Percentiles rank a stretch among this genome's conserved stretches.
phyloP scores from a whole-genome alignment of 2,113 vertebrate genomes.

The Hyperopisus bebe region DNA sequence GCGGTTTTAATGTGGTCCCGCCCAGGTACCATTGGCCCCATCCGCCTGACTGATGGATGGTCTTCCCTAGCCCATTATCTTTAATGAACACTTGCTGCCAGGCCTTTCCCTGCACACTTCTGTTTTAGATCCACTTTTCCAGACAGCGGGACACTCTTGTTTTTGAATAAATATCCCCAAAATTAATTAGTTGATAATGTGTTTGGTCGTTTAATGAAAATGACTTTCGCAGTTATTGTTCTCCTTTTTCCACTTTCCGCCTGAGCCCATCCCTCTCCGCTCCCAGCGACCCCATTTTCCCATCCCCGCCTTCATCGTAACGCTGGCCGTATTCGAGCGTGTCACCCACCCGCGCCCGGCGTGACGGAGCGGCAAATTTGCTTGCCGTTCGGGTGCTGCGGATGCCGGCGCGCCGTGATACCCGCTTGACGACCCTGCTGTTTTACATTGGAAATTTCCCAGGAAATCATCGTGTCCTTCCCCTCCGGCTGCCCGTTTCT shows the following conservation, averaged over 20 bases:
- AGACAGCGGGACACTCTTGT: constrained; percentile 42
- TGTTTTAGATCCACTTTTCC: constrained; percentile 38
- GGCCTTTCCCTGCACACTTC: constrained; percentile 32
- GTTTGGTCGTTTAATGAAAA: constrained; percentile 41
- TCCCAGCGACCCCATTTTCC: background rate
- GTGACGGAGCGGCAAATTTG: background rate
- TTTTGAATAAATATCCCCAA: constrained; percentile 36
- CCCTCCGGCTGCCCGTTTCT: background rate
- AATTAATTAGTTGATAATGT: constrained; percentile 47
- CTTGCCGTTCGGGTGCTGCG: background rate
- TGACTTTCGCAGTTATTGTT: constrained; percentile 37
- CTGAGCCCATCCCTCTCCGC: constrained; percentile 6
- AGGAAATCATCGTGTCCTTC: background rate
- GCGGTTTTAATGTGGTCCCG: constrained; percentile 35
- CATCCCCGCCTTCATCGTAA: background rate
- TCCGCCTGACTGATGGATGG: constrained; percentile 47
- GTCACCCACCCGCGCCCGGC: background rate
- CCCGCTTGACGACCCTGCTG: background rate
- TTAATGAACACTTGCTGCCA: constrained; percentile 44
- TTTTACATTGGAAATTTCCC: background rate
- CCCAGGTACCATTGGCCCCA: constrained; percentile 42
- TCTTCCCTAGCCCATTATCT: constrained; percentile 42
- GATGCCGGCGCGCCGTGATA: background rate
- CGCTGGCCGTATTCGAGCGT: background rate
- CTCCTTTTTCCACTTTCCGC: constrained; percentile 12